Conservation (phyloP, 2,888 invertebrate genomes). For the Dasysyrphus tricinctus region DNA sequence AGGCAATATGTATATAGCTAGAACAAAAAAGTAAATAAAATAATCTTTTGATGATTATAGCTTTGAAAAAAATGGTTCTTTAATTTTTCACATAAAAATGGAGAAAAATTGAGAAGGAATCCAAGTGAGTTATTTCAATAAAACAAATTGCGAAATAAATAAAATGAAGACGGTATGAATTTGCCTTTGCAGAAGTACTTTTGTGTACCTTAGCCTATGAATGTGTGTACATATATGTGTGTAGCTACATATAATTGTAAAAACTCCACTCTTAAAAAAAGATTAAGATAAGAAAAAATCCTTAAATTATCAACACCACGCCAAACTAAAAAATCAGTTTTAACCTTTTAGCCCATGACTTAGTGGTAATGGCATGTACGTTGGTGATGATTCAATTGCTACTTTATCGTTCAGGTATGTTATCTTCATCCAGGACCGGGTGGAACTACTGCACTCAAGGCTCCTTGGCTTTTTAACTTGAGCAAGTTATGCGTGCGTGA, state of each 20-base stretch:
- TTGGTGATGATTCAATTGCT: too few species aligned
- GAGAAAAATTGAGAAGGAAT: background rate
- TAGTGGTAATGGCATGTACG: background rate
- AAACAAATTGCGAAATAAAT: constrained; percentile 4
- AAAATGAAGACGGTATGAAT: background rate
- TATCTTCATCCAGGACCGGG: background rate
- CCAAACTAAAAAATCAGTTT: background rate
- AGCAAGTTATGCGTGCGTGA: too few species aligned
- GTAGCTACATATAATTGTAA: background rate
- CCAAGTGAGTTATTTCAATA: constrained; percentile 13
- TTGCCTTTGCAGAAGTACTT: background rate
- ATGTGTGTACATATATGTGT: too few species aligned
- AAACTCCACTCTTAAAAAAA: background rate
- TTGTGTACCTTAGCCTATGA: too few species aligned
- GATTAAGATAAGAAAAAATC: background rate
- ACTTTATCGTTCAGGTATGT: background rate
- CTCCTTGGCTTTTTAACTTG: background rate
- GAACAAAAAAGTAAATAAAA: constrained; percentile 14
- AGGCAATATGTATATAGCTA: background rate
- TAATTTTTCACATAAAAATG: background rate
- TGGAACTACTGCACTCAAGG: background rate
- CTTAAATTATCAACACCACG: background rate
- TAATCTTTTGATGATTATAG: constrained; percentile 25
- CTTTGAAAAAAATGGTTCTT: background rate
- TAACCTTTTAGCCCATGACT: background rate